phyloP scores from a whole-genome alignment of 2,797 vertebrate species.

The Pipistrellus pygmaeus region DNA sequence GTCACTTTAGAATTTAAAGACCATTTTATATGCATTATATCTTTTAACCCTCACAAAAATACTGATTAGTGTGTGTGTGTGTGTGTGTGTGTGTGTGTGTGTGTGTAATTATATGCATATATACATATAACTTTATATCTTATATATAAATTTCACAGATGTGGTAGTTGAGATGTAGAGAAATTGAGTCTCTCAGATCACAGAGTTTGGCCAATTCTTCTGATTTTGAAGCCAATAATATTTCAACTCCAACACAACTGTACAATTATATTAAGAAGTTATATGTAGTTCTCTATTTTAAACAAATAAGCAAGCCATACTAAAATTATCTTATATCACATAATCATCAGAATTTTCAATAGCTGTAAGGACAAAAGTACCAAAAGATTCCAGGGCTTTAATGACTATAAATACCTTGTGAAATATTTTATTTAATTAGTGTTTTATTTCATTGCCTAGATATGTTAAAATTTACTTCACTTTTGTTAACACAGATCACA shows the following conservation, averaged over 20 bases:
- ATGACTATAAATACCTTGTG: background rate
- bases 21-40: background rate
- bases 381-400: background rate
- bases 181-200: background rate
- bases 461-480: background rate
- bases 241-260: background rate
- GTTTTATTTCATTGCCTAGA: constrained; percentile 44
- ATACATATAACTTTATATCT: background rate
- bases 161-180: background rate
- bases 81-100: background rate
- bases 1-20: constrained; percentile 33
- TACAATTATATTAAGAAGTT: background rate
- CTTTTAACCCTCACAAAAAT: background rate
- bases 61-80: background rate
- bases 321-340: background rate
- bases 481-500: constrained; percentile 39
- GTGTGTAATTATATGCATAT: background rate
- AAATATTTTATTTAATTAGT: constrained; percentile 46
- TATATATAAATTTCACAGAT: background rate
- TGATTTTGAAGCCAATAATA: background rate
- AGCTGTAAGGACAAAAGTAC: constrained; percentile 1
- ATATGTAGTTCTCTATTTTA: background rate
- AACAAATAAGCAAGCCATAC: background rate
- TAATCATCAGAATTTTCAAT: constrained; percentile 3
- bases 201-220: background rate